Base-by-base conservation (phyloP, 1,140 invertebrate species). In the Aphelinus certus region DNA sequence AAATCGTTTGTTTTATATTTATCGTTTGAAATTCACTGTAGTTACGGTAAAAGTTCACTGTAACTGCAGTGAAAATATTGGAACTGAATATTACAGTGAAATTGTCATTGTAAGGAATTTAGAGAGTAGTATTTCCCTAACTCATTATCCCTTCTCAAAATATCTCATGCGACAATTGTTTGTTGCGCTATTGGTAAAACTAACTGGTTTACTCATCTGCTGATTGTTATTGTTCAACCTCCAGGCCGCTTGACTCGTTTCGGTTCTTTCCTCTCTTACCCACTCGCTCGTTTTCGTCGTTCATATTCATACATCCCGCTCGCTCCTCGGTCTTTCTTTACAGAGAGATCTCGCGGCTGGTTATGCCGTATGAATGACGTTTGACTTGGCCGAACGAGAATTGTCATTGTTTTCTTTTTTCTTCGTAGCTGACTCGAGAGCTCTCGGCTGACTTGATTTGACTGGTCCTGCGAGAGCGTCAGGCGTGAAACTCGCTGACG, bases 181-280 rank as follows among this genome's bases (percentile, higher is more conserved):
- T 26, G 26, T 26, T 26, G 26, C 26, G 26, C 26, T 26, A 26
- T 26, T 26, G 26, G 26, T 26, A 26, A 26, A 26, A 26, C 26
- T 26, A 26, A 26, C 26, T 26, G 26, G 53, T 57, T n/a, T 72
- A 26, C 55, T 72, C 49, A 66, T 43, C 45, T 61, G 48, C n/a
- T 43, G 48, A 4, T 65, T 26, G 26, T 53, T 67, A 47, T 56
- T 43, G 65, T 26, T 69, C 46, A 4, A 60, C 49, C 46, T 68
- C 53, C 26, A 56, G 69, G 57, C 77, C 78, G 75, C 67, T 76
- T 77, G 71, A 26, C 58, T 56, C 60, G n/a, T 48, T 46, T 47
- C 5, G n/a, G n/a, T 69, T 62, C 5, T 62, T 70, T 53, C 63
- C 6, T 56, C 4, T 7, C 53, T 65, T 49, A 51, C 42, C 1